Evolutionary conservation across 2,113 vertebrate species (phyloP), one percentile per base, ranked within the genome.

Genomic region (Colistium nudipinnis): DNA sequence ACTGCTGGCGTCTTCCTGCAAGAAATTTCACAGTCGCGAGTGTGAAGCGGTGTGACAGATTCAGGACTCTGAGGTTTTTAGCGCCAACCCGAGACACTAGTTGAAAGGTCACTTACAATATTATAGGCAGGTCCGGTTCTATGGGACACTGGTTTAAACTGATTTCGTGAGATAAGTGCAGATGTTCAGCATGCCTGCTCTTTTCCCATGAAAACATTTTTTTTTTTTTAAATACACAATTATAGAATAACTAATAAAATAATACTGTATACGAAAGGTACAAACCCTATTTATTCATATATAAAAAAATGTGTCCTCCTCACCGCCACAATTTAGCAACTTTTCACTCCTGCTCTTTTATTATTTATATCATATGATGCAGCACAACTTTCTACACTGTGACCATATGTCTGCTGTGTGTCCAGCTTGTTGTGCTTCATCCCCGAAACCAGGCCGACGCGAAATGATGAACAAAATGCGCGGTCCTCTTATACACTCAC

Each of bases 21-120:
- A 68, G 41, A n/a, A 49, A 71, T 57, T 57, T 72, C 39, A 69
- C 63, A 16, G 12, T 62, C 41, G 14, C 11, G n/a, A 17, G 16
- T 31, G 6, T 41, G 59, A 70, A 51, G 56, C 38, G 11, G 25
- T 67, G 25, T 38, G 69, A 67, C 49, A 71, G 30, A 76, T 75
- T 66, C 7, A 30, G 20, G 71, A 68, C 45, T 59, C 45, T 62
- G 22, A 24, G 44, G 48, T 54, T 64, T 64, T n/a, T 10, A 25
- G 27, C 57, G 59, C 19, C 20, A 10, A 31, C 4, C 20, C n/a
- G 11, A 49, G 33, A 53, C n/a, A 70, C 10, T 24, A 27, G 10
- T 28, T 38, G n/a, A 35, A 68, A 35, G 25, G n/a, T 1, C 4
- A 31, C 33, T n/a, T 14, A 6, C 1, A 51, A 10, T 5, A 30